Conservation (phyloP, 2,888 invertebrate genomes). For the Epinotia brunnichana region DNA sequence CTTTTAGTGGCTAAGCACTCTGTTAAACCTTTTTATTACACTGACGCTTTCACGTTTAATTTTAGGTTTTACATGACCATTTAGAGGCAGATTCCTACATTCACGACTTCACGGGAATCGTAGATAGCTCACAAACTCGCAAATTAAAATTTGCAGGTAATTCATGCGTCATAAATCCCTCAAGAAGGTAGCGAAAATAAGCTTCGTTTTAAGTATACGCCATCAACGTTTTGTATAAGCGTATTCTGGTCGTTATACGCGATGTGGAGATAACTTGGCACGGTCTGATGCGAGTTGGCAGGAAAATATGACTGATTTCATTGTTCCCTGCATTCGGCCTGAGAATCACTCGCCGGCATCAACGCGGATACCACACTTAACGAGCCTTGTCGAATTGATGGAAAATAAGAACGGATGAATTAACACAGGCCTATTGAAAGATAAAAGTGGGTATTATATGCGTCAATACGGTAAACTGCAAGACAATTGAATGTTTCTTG, state of each 20-base stretch:
- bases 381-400: conserved; percentile 82
- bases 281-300: conserved; percentile 78
- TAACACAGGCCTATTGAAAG: conserved; percentile 77
- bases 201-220: conserved; percentile 74
- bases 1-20: conserved; percentile 63
- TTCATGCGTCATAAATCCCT: conserved; percentile 60
- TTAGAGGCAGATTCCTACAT: conserved; percentile 44
- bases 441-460: conserved; percentile 70
- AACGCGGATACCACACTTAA: conserved; percentile 80
- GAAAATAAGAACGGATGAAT: conserved; percentile 79
- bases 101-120: conserved; percentile 43
- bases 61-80: conserved; percentile 48
- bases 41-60: conserved; percentile 51
- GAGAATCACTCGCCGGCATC: conserved; percentile 82
- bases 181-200: conserved; percentile 71
- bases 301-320: conserved; percentile 83
- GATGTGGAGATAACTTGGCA: conserved; percentile 77
- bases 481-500: conserved; percentile 71
- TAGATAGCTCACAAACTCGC: conserved; percentile 22
- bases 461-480: conserved; percentile 50
- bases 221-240: conserved; percentile 74
- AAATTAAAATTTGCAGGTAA: conserved; percentile 27
- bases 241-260: conserved; percentile 74
- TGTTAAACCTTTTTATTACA: conserved; percentile 60
- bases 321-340: conserved; percentile 79